Conservation (phyloP, 1,140 invertebrate species). For the Lineus longissimus region DNA sequence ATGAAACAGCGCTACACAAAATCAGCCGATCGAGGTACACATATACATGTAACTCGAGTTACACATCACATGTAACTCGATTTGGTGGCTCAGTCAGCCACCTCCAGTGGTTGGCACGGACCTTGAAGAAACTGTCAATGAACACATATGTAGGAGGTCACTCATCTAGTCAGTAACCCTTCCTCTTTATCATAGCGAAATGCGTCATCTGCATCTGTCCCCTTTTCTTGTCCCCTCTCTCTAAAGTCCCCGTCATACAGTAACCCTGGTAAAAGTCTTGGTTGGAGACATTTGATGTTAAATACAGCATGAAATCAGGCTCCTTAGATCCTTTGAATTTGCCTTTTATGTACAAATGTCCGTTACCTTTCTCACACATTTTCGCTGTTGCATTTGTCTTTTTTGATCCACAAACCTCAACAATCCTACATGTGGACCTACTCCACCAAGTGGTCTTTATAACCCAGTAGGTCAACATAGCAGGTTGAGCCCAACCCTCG, state of each 20-base stretch:
- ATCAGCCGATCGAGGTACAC: no score
- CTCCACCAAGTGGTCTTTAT: slow-evolving; percentile 82
- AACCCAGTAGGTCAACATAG: slow-evolving; percentile 81
- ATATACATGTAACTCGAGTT: no score
- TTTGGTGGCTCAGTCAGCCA: no score
- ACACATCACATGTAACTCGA: no score
- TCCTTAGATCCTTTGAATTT: slow-evolving; percentile 67
- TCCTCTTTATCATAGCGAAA: slow-evolving; percentile 75
- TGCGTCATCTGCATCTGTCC: slow-evolving; percentile 79
- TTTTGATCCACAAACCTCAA: slow-evolving; percentile 70
- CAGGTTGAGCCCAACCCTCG: slow-evolving; percentile 79
- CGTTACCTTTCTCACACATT: slow-evolving; percentile 72
- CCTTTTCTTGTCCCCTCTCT: slow-evolving; percentile 71
- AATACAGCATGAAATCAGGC: slow-evolving; percentile 60
- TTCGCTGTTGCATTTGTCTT: slow-evolving; percentile 73
- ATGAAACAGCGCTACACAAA: no score
- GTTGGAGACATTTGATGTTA: slow-evolving; percentile 73
- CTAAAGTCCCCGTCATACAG: slow-evolving; percentile 78
- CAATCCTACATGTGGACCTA: slow-evolving; percentile 72
- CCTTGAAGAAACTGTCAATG: not conserved
- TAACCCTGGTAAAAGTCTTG: slow-evolving; percentile 85
- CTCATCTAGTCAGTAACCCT: slow-evolving; percentile 46
- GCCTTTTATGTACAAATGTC: slow-evolving; percentile 73
- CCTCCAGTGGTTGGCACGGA: no score
- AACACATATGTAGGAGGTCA: not conserved